Percentiles rank a stretch among this genome's conserved stretches.
Evolutionary conservation across 53 echinoderm and acorn worm species (phyloP).

Genomic region (Paracentrotus lividus): DNA sequence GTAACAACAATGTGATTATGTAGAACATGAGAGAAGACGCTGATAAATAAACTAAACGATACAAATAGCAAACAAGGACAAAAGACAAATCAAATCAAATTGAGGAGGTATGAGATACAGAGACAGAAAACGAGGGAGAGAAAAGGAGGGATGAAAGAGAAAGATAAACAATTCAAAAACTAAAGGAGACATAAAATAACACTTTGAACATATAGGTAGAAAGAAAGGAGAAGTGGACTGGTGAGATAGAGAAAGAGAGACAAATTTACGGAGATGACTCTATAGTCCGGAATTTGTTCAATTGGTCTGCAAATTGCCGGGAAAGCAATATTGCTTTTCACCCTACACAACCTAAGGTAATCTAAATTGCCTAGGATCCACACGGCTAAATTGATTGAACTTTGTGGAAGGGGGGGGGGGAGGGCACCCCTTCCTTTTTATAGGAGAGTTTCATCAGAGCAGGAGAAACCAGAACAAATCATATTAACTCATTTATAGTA

Average conservation of each 20-base stretch:
- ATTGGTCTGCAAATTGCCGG: conserved; percentile 51
- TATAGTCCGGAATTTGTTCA: conserved; percentile 27
- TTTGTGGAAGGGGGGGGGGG: not conserved
- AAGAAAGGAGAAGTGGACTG: not conserved
- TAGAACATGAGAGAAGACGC: not conserved
- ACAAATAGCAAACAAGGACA: not conserved
- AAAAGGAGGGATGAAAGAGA: not conserved
- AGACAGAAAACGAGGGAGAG: not conserved
- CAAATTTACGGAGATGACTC: conserved; percentile 41
- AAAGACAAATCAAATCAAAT: not conserved
- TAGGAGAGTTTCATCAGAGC: conserved; percentile 39
- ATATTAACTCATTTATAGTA: conserved; percentile 50
- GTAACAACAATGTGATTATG: not conserved
- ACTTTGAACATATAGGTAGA: too few relatives aligned
- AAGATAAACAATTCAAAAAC: too few relatives aligned
- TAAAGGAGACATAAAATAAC: too few relatives aligned
- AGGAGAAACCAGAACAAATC: conserved; percentile 39
- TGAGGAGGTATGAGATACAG: not conserved
- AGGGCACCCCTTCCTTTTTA: conserved; percentile 25
- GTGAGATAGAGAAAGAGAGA: not conserved
- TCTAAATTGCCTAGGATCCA: conserved; percentile 56
- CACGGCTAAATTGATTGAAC: conserved; percentile 44
- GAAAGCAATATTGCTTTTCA: conserved; percentile 63
- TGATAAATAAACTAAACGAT: not conserved
- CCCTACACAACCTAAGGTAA: conserved; percentile 45